A percentile compares a stretch with the other conserved stretches of the same genome.
Evolutionary conservation across 2,888 invertebrate species (phyloP).

Genomic region (Sisyra terminalis): DNA sequence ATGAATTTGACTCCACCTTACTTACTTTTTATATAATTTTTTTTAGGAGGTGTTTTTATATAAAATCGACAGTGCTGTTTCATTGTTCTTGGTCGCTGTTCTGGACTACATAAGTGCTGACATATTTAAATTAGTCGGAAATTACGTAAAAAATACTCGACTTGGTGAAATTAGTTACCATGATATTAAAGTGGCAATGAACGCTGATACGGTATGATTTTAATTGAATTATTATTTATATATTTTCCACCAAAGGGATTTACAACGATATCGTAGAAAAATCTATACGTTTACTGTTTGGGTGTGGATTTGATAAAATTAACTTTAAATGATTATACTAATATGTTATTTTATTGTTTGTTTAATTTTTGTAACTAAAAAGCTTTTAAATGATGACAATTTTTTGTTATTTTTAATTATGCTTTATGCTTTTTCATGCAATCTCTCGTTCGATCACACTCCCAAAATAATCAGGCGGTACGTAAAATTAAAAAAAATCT

Average conservation of each 20-base stretch:
- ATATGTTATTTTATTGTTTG: background rate
- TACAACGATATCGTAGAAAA: background rate
- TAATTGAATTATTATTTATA: background rate
- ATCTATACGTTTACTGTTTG: background rate
- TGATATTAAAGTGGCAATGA: conserved; percentile 95
- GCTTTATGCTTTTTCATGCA: conserved; percentile 15
- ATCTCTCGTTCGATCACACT: conserved; percentile 11
- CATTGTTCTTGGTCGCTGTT: conserved; percentile 81
- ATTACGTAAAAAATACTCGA: conserved; percentile 93
- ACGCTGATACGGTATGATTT: conserved; percentile 79
- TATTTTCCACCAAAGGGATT: background rate
- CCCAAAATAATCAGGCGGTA: conserved; percentile 13
- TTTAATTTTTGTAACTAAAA: background rate
- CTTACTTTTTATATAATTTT: conserved; percentile 13
- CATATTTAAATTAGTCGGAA: conserved; percentile 88
- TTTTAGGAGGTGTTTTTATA: conserved; percentile 68
- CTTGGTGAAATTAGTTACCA: conserved; percentile 82
- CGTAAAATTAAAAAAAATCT: conserved; percentile 10
- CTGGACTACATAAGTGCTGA: conserved; percentile 92
- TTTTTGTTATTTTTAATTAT: conserved; percentile 7
- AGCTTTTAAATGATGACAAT: background rate
- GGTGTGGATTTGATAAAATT: background rate
- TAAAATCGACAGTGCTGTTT: conserved; percentile 76
- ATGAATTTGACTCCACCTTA: background rate
- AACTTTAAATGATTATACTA: background rate